These are phyloP conservation scores for Neoarius graeffei DNA, from an alignment of 2,113 vertebrate species.

Conservation along the genomic window DNA sequence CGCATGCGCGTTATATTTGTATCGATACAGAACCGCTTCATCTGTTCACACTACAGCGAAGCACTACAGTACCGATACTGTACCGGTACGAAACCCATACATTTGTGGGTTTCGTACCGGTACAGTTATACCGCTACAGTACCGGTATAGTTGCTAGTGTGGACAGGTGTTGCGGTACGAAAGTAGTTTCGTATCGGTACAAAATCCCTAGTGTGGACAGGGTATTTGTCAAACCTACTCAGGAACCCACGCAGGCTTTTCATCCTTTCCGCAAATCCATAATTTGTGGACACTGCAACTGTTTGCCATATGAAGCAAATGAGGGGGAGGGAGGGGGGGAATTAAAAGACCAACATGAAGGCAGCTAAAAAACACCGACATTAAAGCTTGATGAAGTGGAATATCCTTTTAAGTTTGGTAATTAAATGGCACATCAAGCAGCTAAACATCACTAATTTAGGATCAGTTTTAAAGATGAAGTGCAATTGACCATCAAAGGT, in stretches of 20 bases:
- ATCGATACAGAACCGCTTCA: too few relatives aligned
- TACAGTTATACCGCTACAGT: too few relatives aligned
- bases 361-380: neutral
- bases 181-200: too few relatives aligned
- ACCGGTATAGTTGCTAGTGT: too few relatives aligned
- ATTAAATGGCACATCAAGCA: slow-evolving; percentile 18
- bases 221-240: neutral
- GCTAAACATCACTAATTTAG: neutral
- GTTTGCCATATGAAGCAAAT: neutral
- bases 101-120: too few relatives aligned
- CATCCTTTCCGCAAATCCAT: neutral
- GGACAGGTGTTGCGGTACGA: too few relatives aligned
- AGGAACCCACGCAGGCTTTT: neutral
- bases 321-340: too few relatives aligned
- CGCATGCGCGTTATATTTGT: too few relatives aligned
- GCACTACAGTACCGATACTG: too few relatives aligned
- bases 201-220: too few relatives aligned
- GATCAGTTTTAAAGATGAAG: slow-evolving; percentile 6
- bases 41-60: too few relatives aligned
- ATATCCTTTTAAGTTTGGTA: neutral
- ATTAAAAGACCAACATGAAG: neutral
- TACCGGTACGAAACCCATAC: too few relatives aligned
- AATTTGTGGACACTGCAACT: neutral
- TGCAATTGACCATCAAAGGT: neutral
- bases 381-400: neutral